Conservation (phyloP, 2,888 invertebrate genomes). For the Pammene aurita region DNA sequence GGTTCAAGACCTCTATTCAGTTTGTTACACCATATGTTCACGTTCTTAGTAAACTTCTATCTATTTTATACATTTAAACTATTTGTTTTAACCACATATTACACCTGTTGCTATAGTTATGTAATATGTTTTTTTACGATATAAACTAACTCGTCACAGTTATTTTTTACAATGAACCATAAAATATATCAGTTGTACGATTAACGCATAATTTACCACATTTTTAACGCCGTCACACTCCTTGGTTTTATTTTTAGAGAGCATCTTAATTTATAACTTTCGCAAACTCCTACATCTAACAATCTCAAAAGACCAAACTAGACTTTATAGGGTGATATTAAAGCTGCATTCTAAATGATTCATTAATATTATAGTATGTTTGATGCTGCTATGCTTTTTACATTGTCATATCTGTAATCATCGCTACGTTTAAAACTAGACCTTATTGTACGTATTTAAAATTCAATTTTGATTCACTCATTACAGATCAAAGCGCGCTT, state of each 20-base stretch:
- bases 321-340: neutral
- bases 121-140: no score
- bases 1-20: no score
- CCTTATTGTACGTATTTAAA: neutral
- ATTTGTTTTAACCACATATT: no score
- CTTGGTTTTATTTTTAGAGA: neutral
- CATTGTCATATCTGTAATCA: neutral
- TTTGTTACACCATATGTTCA: no score
- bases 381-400: neutral
- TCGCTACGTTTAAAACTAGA: neutral
- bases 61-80: no score
- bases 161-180: neutral
- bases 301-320: neutral
- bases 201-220: no score
- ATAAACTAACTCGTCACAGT: no score
- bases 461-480: neutral
- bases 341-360: neutral
- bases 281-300: neutral
- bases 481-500: neutral
- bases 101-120: no score
- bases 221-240: conserved; percentile 1
- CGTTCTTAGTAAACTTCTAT: no score
- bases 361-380: neutral
- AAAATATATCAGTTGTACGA: no score
- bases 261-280: neutral